Base-by-base conservation (phyloP, 2,113 vertebrate genomes). In the Chamaea fasciata region DNA sequence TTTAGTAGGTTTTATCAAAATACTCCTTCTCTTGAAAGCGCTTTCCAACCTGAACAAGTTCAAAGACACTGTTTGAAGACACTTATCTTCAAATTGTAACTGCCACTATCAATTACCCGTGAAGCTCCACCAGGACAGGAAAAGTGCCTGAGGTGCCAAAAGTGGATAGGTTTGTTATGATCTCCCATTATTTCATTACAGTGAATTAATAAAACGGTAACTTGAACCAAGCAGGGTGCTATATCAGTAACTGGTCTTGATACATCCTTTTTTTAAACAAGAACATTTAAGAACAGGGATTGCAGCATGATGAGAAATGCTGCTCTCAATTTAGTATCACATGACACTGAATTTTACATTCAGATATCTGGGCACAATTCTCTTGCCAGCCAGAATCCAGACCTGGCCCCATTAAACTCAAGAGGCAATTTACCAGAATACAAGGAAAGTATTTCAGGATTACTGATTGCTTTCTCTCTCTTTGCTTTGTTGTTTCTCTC, bases 151-250 rank as follows among this genome's bases (percentile, higher is more conserved):
- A 90, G 47, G 52, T 74, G 39, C 56, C 68, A 23, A 22, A 88
- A 80, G 78, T 53, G 62, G 22, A 19, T 53, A 39, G 9, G 10
- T 92, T 93, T 78, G 79, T 69, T 79, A 57, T 73, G 49, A 76
- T 90, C 46, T 78, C 46, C 73, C 73, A 76, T 95, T 90, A 89
- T 30, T n/a, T 84, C 79, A 79, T 93, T 82, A 84, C 37, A 71
- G 33, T 44, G 22, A 95, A 90, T 84, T 89, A 92, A 88, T 77
- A 84, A 90, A 95, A 56, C 56, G 81, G 18, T 73, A 89, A 62
- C 52, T 47, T 75, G 33, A 84, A 44, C 24, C 27, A 70, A 84
- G 71, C 35, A 84, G 35, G 24, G 15, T 44, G 37, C 30, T 80
- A 3, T 53, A 42, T n/a, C 35, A 60, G 56, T 65, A 71, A 59